phyloP scores from a whole-genome alignment of 30 jellyfish, hydroid and myxozoan genomes.

The Pelagia noctiluca region DNA sequence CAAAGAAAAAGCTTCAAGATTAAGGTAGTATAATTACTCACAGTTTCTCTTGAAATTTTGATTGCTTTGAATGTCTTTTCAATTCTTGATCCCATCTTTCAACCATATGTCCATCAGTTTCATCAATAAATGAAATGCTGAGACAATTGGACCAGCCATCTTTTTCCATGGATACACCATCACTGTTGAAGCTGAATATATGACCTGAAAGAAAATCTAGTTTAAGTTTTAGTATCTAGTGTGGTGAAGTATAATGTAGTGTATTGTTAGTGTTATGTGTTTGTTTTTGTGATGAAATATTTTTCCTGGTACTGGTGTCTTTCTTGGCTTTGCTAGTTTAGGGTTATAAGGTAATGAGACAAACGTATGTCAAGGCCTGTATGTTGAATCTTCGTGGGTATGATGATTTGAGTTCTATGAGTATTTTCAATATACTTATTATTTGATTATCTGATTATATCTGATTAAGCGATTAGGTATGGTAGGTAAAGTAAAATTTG shows the following conservation, averaged over 20 bases:
- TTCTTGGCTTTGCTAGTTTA: not conserved
- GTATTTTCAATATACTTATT: no score
- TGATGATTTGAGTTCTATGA: no score
- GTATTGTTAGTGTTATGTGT: not conserved
- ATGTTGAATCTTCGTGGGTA: no score
- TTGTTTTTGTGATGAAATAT: not conserved
- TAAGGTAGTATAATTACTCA: no score
- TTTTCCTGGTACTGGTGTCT: not conserved
- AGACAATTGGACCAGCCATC: slow-evolving; percentile 38
- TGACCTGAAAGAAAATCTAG: slow-evolving; percentile 18
- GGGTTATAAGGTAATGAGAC: not conserved
- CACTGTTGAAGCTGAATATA: slow-evolving; percentile 47
- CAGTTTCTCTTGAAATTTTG: slow-evolving; percentile 13
- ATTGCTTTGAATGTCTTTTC: not conserved
- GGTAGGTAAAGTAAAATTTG: no score
- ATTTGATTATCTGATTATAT: no score
- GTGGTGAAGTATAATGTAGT: not conserved
- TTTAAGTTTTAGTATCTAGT: not conserved
- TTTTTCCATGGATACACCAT: slow-evolving; percentile 30
- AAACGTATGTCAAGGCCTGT: no score
- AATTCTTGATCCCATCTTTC: slow-evolving; percentile 24
- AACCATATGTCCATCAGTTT: not conserved
- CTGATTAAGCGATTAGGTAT: no score
- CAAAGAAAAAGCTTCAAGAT: no score
- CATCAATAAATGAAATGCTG: not conserved